Percentiles rank a stretch among this genome's conserved stretches.
Evolutionary conservation across 2,797 vertebrate genomes (phyloP).

Genomic region (Esox lucius): DNA sequence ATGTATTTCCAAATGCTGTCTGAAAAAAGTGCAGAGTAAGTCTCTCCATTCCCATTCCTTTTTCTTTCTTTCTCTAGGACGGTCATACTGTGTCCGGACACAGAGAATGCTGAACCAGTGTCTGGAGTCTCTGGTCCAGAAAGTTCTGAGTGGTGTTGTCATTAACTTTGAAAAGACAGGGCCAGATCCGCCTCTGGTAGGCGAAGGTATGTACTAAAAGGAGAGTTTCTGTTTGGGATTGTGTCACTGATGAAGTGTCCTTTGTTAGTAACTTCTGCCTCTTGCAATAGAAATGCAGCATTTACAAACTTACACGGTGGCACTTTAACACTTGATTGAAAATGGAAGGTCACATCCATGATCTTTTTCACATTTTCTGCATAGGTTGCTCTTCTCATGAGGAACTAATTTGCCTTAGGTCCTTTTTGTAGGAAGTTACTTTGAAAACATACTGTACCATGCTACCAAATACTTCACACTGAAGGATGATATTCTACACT

Average conservation of each 20-base stretch:
- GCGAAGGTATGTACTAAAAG: slow-evolving; percentile 79
- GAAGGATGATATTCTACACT: too few species aligned
- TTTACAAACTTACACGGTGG: too few species aligned
- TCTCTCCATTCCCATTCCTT: neutral
- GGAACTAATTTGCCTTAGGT: too few species aligned
- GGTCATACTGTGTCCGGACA: slow-evolving; percentile 93
- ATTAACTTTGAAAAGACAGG: slow-evolving; percentile 97
- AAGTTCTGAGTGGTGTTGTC: slow-evolving; percentile 95
- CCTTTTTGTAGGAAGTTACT: neutral
- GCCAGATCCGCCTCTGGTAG: slow-evolving; percentile 83
- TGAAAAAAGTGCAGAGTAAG: too few species aligned
- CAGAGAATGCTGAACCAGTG: slow-evolving; percentile 97
- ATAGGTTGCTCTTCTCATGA: too few species aligned
- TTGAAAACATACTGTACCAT: neutral
- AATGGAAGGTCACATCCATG: too few species aligned
- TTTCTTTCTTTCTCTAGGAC: slow-evolving; percentile 71
- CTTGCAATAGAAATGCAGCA: too few species aligned
- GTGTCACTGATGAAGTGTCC: neutral
- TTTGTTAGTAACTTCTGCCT: neutral
- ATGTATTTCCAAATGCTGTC: too few species aligned
- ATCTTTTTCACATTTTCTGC: too few species aligned
- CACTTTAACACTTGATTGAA: too few species aligned
- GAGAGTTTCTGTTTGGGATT: neutral
- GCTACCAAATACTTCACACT: too few species aligned
- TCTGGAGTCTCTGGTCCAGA: slow-evolving; percentile 95